These are phyloP conservation scores for Agapornis canus DNA, from an alignment of 2,797 vertebrate genomes.

Conservation along the genomic window DNA sequence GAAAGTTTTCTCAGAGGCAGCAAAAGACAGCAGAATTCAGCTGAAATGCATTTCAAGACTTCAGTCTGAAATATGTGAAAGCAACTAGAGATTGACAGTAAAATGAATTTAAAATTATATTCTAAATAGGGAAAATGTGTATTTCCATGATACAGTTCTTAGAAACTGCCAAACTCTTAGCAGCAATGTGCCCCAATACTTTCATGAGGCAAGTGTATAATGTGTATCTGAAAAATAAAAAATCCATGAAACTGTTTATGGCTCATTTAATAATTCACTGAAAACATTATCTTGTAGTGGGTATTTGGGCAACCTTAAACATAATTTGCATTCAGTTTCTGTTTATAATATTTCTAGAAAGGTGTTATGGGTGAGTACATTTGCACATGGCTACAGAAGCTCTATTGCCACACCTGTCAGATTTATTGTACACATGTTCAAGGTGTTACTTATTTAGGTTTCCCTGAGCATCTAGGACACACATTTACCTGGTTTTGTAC, in stretches of 20 bases:
- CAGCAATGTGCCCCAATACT: not conserved
- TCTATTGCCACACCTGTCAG: not conserved
- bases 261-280: not conserved
- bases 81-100: not conserved
- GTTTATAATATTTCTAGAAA: not conserved
- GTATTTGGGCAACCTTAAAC: not conserved
- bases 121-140: not conserved
- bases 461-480: not conserved
- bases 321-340: not conserved
- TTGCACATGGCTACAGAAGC: not conserved
- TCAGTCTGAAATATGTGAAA: not conserved
- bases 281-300: not conserved
- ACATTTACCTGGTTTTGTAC: not conserved
- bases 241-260: not conserved
- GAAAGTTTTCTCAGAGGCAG: not conserved
- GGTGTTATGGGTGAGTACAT: not conserved
- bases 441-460: not conserved
- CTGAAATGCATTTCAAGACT: not conserved
- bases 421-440: not conserved
- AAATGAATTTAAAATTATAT: conserved; percentile 31
- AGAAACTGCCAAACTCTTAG: not conserved
- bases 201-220: not conserved
- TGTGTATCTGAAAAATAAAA: not conserved
- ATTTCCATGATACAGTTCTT: not conserved
- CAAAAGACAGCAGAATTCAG: not conserved